Evolutionary conservation across 2,888 invertebrate species (phyloP), one percentile per base, ranked within the genome.

Genomic region (Arctia plantaginis): DNA sequence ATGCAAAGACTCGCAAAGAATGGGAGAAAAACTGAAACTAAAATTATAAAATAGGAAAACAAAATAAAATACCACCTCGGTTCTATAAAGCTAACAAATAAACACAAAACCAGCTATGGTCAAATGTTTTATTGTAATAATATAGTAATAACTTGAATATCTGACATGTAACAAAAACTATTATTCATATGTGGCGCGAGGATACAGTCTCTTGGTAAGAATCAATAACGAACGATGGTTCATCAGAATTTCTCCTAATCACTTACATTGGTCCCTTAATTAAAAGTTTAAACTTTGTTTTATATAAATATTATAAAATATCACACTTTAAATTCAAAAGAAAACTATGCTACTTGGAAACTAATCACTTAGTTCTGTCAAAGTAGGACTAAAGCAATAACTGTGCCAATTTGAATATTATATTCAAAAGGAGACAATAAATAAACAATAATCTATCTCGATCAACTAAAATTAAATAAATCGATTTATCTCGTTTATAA

Each of bases 281-380:
- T 94, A 93, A 94, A 95, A 93, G 93, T 93, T 94, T 93, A 91
- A 94, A 94, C 94, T 94, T 94, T 95, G 92, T 94, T 94, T 94
- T 93, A 83, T 70, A 95, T 95, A 94, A 95, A 95, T 95, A 95
- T 94, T 94, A 94, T 93, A 95, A 95, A 95, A 95, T 95, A 95
- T 95, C 95, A 95, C 95, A 95, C 95, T 94, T 95, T 95, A 94
- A 94, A 95, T 95, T 95, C 94, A 94, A 95, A 94, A 93, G 92
- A 86, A 94, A 93, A 92, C 93, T 94, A 94, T 91, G 85, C 94
- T 95, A 95, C 88, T 88, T 93, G 92, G 92, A 94, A 94, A 93
- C 93, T 93, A 94, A 94, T 92, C 91, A 92, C 90, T 93, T 94
- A 94, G 93, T 86, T 95, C 90, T 94, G 95, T 95, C 95, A 93